phyloP scores from a whole-genome alignment of 2,797 vertebrate genomes.

The Coregonus sp. region DNA sequence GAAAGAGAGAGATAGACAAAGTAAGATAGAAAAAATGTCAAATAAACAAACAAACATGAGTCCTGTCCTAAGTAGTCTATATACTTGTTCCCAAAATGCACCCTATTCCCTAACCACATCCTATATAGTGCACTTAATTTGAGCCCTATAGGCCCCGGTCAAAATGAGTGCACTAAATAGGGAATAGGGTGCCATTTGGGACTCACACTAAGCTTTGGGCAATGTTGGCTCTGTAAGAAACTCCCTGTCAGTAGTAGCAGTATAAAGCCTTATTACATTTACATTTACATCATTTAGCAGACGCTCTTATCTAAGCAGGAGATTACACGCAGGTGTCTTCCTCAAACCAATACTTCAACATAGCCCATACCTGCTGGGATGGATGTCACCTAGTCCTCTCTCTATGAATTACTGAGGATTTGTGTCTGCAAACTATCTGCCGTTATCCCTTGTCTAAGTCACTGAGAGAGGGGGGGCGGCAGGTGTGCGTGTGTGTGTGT shows the following conservation, averaged over 20 bases:
- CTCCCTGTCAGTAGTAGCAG: slow-evolving; percentile 29
- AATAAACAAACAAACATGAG: slow-evolving; percentile 48
- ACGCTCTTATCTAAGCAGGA: background rate
- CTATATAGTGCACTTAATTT: background rate
- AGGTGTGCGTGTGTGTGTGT: no score
- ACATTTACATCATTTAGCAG: no score
- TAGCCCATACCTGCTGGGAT: background rate
- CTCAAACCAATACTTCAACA: background rate
- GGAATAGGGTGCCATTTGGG: background rate
- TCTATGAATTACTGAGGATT: no score
- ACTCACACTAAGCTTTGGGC: slow-evolving; percentile 1
- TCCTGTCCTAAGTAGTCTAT: no score
- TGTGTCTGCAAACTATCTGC: background rate
- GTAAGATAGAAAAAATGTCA: slow-evolving; percentile 6
- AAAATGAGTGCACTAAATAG: background rate
- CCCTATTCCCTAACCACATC: no score
- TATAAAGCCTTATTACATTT: slow-evolving; percentile 26
- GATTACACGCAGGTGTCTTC: slow-evolving; percentile 1
- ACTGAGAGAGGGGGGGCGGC: no score
- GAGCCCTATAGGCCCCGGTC: no score
- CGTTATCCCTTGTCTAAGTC: background rate
- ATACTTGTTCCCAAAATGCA: no score
- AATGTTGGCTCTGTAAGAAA: slow-evolving; percentile 28
- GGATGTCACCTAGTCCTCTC: no score
- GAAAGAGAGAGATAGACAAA: background rate